A percentile compares a stretch with the other conserved stretches of the same genome.
Conservation (phyloP, 1,140 invertebrate species). For the Euwallacea fornicatus region DNA sequence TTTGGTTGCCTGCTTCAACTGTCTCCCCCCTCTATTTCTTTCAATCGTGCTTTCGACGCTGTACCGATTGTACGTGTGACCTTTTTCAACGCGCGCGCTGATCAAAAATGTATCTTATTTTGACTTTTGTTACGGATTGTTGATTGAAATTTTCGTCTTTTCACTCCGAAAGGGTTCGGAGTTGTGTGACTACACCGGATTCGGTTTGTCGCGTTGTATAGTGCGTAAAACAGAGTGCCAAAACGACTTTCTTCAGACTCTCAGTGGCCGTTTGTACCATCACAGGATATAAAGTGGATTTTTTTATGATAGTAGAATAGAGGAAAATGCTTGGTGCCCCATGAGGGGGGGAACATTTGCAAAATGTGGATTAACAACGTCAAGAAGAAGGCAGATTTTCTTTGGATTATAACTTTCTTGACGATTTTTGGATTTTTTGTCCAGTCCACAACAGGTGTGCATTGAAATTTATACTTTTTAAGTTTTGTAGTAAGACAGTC, state of each 20-base stretch:
- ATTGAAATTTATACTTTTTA: not conserved
- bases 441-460: conserved; percentile 39
- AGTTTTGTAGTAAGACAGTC: too few species aligned
- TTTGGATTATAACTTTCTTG: conserved; percentile 50
- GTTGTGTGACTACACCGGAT: not conserved
- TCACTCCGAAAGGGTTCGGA: conserved; percentile 8
- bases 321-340: conserved; percentile 44
- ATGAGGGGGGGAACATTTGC: conserved; percentile 51
- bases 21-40: conserved; percentile 41
- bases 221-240: conserved; percentile 7
- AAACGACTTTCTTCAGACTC: conserved; percentile 16
- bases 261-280: conserved; percentile 15
- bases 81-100: conserved; percentile 38
- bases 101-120: conserved; percentile 22
- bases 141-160: conserved; percentile 23
- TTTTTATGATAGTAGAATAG: not conserved
- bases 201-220: not conserved
- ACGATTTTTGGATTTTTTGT: conserved; percentile 36
- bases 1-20: conserved; percentile 42
- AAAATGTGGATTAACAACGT: conserved; percentile 53
- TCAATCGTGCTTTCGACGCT: conserved; percentile 43
- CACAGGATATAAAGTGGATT: conserved; percentile 9
- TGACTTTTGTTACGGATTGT: conserved; percentile 22
- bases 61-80: conserved; percentile 40
- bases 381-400: conserved; percentile 49